Base-by-base conservation (phyloP, 2,797 vertebrate genomes). In the Phoebastria nigripes region DNA sequence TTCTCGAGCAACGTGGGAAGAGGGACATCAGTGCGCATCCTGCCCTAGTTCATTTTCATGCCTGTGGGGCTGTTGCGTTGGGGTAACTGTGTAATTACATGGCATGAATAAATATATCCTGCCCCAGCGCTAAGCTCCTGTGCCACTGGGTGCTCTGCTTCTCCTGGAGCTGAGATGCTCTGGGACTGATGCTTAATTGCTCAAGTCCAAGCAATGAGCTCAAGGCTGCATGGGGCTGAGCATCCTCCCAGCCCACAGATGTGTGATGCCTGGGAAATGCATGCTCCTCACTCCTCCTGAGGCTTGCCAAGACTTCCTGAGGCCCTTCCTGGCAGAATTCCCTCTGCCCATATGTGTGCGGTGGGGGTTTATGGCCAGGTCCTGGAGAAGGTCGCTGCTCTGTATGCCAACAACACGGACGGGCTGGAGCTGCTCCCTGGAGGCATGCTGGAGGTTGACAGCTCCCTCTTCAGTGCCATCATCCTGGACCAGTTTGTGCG, bases 401-500 rank as follows among this genome's bases (percentile, higher is more conserved):
- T 99, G 33, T 99, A 99, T 59, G 49, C 72, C 52, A 95, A 98
- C 67, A 98, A 99, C 67, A 59, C 97, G 8, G 98, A 98, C 26
- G 96, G 96, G 78, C 97, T 99, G 92, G 99, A 99, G 96, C 96
- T 99, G 90, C 98, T 99, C 88, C 98, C 98, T 0, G 99, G 99
- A 52, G 99, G 98, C 31, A 97, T 99, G 82, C 94, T 99, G 85
- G 99, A 99, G 95, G 92, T 65, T 74, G 22, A 96, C 0, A 55
- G 98, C 8, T 97, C 96, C 67, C 98, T 99, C 88, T 99, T 99
- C 95, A 98, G 98, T 0, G 39, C 98, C 78, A 99, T 99, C 33
- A 98, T 99, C 78, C 89, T 98, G 62, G 98, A 99, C 70, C 99
- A 99, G 97, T 99, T 99, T 95, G 96, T 98, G 82, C 98, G 99